Conservation (phyloP, 2,888 invertebrate genomes). For the Sisyra nigra region DNA sequence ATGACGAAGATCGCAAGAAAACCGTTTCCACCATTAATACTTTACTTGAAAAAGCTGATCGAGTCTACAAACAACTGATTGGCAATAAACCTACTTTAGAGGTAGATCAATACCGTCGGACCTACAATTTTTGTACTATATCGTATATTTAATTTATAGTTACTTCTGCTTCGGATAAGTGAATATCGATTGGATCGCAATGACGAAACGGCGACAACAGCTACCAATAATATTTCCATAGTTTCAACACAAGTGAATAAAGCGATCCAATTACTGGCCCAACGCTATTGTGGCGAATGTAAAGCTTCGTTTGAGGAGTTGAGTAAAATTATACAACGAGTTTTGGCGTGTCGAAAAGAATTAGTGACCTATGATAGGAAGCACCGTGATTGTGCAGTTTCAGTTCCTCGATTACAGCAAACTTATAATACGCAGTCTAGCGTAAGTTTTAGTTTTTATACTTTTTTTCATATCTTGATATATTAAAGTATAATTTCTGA, state of each 20-base stretch:
- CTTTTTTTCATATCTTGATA: too few species aligned
- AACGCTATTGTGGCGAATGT: slow-evolving; percentile 90
- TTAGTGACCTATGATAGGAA: slow-evolving; percentile 80
- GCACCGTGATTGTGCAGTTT: slow-evolving; percentile 42
- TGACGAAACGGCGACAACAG: slow-evolving; percentile 26
- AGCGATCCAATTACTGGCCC: slow-evolving; percentile 84
- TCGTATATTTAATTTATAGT: slow-evolving; percentile 25
- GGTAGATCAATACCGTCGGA: slow-evolving; percentile 23
- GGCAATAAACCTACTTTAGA: slow-evolving; percentile 83
- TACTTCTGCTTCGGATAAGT: slow-evolving; percentile 69
- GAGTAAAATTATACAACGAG: slow-evolving; percentile 77
- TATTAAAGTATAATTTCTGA: too few species aligned
- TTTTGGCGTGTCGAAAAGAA: slow-evolving; percentile 80
- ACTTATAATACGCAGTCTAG: neutral
- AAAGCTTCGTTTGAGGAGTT: slow-evolving; percentile 90
- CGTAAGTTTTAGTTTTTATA: slow-evolving; percentile 1
- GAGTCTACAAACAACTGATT: slow-evolving; percentile 80
- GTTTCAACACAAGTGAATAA: slow-evolving; percentile 58
- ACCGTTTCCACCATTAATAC: slow-evolving; percentile 83
- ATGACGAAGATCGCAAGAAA: slow-evolving; percentile 91
- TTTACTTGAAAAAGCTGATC: slow-evolving; percentile 84
- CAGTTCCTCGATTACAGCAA: slow-evolving; percentile 5
- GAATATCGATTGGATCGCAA: slow-evolving; percentile 68
- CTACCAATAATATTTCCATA: slow-evolving; percentile 14
- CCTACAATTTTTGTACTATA: neutral